A percentile compares a stretch with the other conserved stretches of the same genome.
These are phyloP conservation scores for Catotricha subobsoleta DNA, from an alignment of 2,888 invertebrate species.

Conservation along the genomic window DNA sequence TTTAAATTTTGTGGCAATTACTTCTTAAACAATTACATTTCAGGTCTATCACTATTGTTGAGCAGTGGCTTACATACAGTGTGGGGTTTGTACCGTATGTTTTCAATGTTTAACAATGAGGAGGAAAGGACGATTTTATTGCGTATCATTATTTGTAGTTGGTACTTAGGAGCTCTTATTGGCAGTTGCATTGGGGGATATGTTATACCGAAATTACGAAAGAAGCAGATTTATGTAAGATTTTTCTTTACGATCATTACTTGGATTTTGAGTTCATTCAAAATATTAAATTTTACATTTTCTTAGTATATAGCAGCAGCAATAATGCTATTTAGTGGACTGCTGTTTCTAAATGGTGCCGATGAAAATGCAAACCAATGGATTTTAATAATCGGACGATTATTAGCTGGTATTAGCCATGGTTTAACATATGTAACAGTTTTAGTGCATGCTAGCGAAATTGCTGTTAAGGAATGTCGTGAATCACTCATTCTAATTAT, in stretches of 20 bases:
- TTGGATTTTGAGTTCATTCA: background rate
- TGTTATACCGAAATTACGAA: background rate
- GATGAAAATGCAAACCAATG: too few species aligned
- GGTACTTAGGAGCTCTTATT: background rate
- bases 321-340: background rate
- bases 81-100: background rate
- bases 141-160: background rate
- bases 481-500: slow-evolving; percentile 1
- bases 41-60: background rate
- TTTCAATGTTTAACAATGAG: background rate
- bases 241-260: background rate
- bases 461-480: slow-evolving; percentile 1
- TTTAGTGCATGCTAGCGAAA: slow-evolving; percentile 1
- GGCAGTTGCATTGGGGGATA: background rate
- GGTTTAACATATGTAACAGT: background rate
- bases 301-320: background rate
- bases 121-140: background rate
- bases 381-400: background rate
- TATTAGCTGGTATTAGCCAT: background rate
- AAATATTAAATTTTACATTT: background rate
- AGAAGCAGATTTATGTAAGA: background rate
- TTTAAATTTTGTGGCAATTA: too few species aligned
- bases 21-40: too few species aligned
- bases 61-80: background rate
- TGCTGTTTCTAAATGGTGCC: background rate